Base-by-base conservation (phyloP, 1,140 invertebrate species). In the Zaprionus lachaisei region DNA sequence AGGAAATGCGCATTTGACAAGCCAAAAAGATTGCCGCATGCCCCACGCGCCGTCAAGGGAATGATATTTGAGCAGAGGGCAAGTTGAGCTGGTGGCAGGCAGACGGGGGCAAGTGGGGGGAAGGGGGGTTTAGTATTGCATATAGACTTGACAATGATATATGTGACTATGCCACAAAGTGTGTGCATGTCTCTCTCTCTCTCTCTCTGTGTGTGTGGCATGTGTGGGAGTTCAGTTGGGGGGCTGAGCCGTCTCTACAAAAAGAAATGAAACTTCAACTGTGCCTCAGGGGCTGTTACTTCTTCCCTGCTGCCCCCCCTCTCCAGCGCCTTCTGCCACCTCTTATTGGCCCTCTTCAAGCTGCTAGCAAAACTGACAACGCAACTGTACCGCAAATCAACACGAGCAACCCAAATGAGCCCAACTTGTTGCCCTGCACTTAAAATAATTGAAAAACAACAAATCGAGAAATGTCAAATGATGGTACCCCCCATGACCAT, bases 121-220 rank as follows among this genome's bases (percentile, higher is more conserved):
- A 41, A 20, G 4, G 34, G 31, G 56, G 61, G 63, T 54, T 28
- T 51, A 62, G 64, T 71, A 84, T 89, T 87, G 83, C 84, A 87
- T 87, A 87, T 89, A 87, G 84, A 85, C 84, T 89, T 89, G 84
- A 89, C 84, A 89, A 89, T 89, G 84, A 89, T 89, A 89, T 89
- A 89, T 89, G 85, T 81, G 84, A 84, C 86, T 84, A 70, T 83
- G 73, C 72, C 60, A 80, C 64, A 72, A 66, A 73, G 68, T 58
- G 60, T 69, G 67, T 69, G 63, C 54, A 37, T 69, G 49, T 77
- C 55, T 44, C 51, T 64, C 66, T 54, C 61, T 68, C 57, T 72
- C 26, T 38, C 20, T 54, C 51, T 44, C 26, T 47, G 65, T 72
- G 64, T 56, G 67, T 79, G 68, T 70, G 60, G 41, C 62, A 74